Evolutionary conservation across 2,797 vertebrate species (phyloP).

Genomic region (Cottoperca gobio): DNA sequence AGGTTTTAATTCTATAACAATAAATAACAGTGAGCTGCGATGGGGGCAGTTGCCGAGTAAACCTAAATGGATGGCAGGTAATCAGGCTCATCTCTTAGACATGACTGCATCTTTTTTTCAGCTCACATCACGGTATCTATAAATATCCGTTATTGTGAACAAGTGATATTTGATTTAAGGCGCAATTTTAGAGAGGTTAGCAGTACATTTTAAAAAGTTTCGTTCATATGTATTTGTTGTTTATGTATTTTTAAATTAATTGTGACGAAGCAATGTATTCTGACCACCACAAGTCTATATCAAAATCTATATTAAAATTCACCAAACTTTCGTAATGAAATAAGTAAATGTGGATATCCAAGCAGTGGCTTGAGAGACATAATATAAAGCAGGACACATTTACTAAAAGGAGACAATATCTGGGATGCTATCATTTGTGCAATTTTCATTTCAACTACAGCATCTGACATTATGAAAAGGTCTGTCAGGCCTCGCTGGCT

Average conservation of each 20-base stretch:
- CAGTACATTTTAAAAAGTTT: conserved; percentile 6
- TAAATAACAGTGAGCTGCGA: conserved; percentile 42
- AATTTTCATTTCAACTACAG: conserved; percentile 22
- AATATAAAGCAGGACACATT: conserved; percentile 8
- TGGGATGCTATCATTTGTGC: conserved; percentile 37
- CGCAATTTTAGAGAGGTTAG: conserved; percentile 8
- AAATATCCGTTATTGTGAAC: conserved; percentile 3
- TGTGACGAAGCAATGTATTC: conserved; percentile 1
- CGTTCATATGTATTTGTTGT: conserved; percentile 10
- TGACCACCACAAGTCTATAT: background rate
- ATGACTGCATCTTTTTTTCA: conserved; percentile 20
- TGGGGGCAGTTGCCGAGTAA: conserved; percentile 2
- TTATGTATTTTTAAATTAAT: background rate
- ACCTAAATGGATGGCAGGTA: conserved; percentile 38
- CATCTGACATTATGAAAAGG: conserved; percentile 7
- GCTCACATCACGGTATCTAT: background rate
- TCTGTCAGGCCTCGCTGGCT: conserved; percentile 8
- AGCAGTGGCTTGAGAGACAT: background rate
- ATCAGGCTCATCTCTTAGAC: conserved; percentile 13
- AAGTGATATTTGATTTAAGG: conserved; percentile 25
- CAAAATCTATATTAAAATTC: conserved; percentile 13
- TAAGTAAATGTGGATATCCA: background rate
- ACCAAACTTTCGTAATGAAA: background rate
- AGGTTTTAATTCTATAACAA: conserved; percentile 31
- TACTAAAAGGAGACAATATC: conserved; percentile 33